Evolutionary conservation across 2,113 vertebrate species (phyloP), one percentile per base, ranked within the genome.

Genomic region (Helogale parvula): DNA sequence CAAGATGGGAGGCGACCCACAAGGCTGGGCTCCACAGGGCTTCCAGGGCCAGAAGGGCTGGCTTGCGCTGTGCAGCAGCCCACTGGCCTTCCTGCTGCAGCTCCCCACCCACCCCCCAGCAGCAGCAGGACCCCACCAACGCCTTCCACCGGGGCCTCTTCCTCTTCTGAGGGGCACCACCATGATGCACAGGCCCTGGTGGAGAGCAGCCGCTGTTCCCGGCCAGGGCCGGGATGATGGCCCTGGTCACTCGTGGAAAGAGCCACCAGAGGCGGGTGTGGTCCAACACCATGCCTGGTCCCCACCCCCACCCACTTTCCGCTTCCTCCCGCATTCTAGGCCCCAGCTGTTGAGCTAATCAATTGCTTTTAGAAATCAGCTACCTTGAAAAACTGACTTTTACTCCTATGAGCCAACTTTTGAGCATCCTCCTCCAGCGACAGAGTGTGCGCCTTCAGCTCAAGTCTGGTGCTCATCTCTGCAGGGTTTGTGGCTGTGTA

Each of bases 121-220:
- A 99, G 0, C 98, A 99, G 45, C 97, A 98, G 45, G 98, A 94
- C 63, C 98, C 98, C 82, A 98, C 99, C 33, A 98, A 98, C 95
- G 99, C 99, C 96, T 99, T 99, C 98, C 99, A 99, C 98, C 98
- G 99, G 71, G 97, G 98, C 2, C 96, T 99, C 29, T 99, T 99
- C 97, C 92, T 99, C 57, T 99, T 99, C 98, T 99, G 99, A 98
- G 99, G 98, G 88, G 98, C 98, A 41, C 98, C 99, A 17, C 97
- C 98, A 23, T 99, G 99, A 97, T 99, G 99, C 96, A 84, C 88
- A 5, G 97, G 97, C 7, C 96, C 98, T 21, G 95, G 98, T 63
- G 98, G 98, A 98, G 96, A 98, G 97, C 54, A 57, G 54, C 54
- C 54, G 5, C 17, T 2, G 54, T 19, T 7, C 17, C 52, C 16